A percentile compares a stretch with the other conserved stretches of the same genome.
Evolutionary conservation across 2,888 invertebrate species (phyloP).

Genomic region (Aleiodes testaceus): DNA sequence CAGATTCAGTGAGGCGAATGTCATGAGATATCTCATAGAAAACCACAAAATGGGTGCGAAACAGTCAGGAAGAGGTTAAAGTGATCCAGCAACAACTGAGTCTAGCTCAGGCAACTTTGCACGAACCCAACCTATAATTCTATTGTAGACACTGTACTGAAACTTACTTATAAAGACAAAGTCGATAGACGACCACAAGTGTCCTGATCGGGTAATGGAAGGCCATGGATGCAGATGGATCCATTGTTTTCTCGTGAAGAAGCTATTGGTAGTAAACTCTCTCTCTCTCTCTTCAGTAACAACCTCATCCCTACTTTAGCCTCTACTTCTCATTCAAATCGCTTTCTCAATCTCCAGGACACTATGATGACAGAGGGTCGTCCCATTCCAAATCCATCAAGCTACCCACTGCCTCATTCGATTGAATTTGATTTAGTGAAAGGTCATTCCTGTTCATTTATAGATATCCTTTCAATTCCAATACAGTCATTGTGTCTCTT

Average conservation of each 20-base stretch:
- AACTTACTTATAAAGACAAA: slow-evolving; percentile 60
- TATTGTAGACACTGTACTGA: slow-evolving; percentile 51
- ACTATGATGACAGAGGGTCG: slow-evolving; percentile 36
- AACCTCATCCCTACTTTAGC: slow-evolving; percentile 33
- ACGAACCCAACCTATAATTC: slow-evolving; percentile 46
- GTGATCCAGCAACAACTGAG: slow-evolving; percentile 9
- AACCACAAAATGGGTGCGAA: slow-evolving; percentile 16
- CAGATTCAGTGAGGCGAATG: not conserved
- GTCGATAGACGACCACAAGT: slow-evolving; percentile 57
- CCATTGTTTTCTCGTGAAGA: slow-evolving; percentile 61
- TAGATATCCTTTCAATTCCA: slow-evolving; percentile 8
- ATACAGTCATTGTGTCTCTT: not conserved
- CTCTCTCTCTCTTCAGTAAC: slow-evolving; percentile 28
- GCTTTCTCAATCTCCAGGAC: slow-evolving; percentile 36
- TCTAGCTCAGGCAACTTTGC: slow-evolving; percentile 44
- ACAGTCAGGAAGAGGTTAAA: not conserved
- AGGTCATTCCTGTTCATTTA: slow-evolving; percentile 21
- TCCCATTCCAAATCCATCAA: slow-evolving; percentile 47
- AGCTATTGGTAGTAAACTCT: slow-evolving; percentile 24
- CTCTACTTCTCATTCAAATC: slow-evolving; percentile 34
- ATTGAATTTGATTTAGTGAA: slow-evolving; percentile 7
- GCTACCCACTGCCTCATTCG: slow-evolving; percentile 36
- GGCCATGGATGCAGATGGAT: slow-evolving; percentile 62
- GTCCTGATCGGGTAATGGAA: slow-evolving; percentile 56
- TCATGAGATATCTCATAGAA: not conserved